Conservation (phyloP, 2,113 vertebrate species). For the Peromyscus polionotus region DNA sequence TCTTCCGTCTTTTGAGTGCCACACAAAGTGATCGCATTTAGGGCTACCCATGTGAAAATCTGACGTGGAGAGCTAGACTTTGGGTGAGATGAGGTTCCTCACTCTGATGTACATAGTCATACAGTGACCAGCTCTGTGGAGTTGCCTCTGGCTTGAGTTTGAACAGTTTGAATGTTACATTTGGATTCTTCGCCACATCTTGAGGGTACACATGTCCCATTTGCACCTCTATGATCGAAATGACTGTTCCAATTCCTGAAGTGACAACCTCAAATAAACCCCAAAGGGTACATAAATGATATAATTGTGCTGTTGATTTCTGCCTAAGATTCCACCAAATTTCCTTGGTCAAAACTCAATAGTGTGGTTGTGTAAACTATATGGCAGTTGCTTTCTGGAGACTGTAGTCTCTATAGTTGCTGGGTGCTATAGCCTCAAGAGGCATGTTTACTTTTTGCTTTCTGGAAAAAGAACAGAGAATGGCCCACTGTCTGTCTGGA, state of each 20-base stretch:
- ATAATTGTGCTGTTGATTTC: conserved; percentile 55
- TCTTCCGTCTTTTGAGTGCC: background rate
- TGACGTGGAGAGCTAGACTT: background rate
- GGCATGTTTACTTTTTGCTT: background rate
- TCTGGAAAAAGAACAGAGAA: background rate
- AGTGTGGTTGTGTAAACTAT: conserved; percentile 28
- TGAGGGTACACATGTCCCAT: background rate
- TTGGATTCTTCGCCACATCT: background rate
- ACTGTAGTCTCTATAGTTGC: too few relatives aligned
- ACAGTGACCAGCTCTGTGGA: background rate
- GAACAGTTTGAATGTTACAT: background rate
- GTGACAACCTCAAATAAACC: background rate
- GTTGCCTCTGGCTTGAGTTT: conserved; percentile 14
- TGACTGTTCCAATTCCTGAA: background rate
- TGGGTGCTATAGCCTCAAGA: background rate
- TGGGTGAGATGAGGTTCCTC: background rate
- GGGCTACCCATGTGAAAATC: background rate
- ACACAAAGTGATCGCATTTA: background rate
- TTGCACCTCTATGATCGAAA: background rate
- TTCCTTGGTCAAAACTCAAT: conserved; percentile 41
- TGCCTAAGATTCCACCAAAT: conserved; percentile 6
- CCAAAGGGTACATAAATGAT: background rate
- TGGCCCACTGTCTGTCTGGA: background rate
- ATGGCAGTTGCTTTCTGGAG: conserved; percentile 7
- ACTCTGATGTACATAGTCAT: background rate